These are phyloP conservation scores for Oxyura jamaicensis DNA, from an alignment of 2,113 vertebrate species.

Conservation along the genomic window DNA sequence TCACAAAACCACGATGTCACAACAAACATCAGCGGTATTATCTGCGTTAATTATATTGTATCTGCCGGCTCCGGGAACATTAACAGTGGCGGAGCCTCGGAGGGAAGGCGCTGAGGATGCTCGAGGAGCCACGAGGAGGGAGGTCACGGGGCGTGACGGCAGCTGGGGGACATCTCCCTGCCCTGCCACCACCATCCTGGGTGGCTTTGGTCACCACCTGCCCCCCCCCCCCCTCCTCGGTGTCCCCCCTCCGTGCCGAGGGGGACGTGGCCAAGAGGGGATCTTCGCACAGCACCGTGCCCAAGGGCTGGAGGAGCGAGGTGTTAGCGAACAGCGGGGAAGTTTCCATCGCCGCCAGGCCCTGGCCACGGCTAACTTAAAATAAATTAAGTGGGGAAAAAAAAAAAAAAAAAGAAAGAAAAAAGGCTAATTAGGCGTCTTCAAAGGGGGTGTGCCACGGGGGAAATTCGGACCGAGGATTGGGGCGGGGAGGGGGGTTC, in stretches of 20 bases:
- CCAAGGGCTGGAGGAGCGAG: not conserved
- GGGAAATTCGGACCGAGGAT: not conserved
- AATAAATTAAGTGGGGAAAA: not conserved
- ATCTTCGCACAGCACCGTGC: not conserved
- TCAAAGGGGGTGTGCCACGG: not conserved
- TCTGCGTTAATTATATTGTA: constrained; percentile 45
- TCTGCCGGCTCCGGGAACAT: not conserved
- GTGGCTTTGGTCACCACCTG: not conserved
- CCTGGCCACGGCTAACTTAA: not conserved
- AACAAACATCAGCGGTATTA: constrained; percentile 49
- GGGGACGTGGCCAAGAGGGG: not conserved
- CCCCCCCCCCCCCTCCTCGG: not conserved
- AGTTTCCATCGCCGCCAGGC: not conserved
- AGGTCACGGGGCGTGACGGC: not conserved
- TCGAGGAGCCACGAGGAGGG: not conserved
- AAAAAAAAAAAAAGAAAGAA: too few relatives aligned
- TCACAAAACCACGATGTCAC: constrained; percentile 44
- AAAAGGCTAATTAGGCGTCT: not conserved
- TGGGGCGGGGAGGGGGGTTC: too few relatives aligned
- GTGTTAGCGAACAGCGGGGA: not conserved
- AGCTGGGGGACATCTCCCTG: not conserved
- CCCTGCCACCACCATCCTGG: not conserved
- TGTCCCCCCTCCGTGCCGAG: not conserved
- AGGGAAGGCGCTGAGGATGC: not conserved
- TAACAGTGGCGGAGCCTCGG: not conserved